Conservation (phyloP, 2,113 vertebrate genomes). For the Notarius quadriscutis region DNA sequence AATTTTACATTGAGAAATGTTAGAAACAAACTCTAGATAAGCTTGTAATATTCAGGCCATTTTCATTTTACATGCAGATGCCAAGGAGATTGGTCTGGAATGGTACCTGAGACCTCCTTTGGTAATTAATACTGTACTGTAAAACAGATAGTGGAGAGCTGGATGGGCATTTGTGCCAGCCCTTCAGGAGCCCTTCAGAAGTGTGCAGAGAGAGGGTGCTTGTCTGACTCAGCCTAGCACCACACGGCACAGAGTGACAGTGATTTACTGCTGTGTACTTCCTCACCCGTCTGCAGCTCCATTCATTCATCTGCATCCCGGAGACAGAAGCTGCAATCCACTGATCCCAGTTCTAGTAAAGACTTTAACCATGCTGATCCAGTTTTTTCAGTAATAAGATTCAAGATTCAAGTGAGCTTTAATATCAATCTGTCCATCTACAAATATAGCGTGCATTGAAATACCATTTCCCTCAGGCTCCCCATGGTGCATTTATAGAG, state of each 20-base stretch:
- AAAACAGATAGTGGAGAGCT: slow-evolving; percentile 23
- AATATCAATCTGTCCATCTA: too few relatives aligned
- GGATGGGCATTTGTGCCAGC: slow-evolving; percentile 10
- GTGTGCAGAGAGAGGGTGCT: slow-evolving; percentile 34
- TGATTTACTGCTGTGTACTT: slow-evolving; percentile 51
- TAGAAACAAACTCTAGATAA: background rate
- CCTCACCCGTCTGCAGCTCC: slow-evolving; percentile 49
- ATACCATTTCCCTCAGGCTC: too few relatives aligned
- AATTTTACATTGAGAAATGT: background rate
- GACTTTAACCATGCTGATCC: slow-evolving; percentile 42
- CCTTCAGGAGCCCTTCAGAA: slow-evolving; percentile 29
- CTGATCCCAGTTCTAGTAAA: slow-evolving; percentile 59
- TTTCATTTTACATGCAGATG: background rate
- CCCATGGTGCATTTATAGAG: too few relatives aligned
- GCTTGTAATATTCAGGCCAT: background rate
- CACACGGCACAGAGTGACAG: slow-evolving; percentile 43
- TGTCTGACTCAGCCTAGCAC: slow-evolving; percentile 51
- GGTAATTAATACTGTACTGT: slow-evolving; percentile 24
- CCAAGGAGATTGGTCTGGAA: background rate
- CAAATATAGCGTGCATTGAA: too few relatives aligned
- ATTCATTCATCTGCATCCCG: slow-evolving; percentile 61
- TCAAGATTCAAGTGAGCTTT: too few relatives aligned
- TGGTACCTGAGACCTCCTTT: background rate
- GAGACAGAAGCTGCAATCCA: slow-evolving; percentile 63
- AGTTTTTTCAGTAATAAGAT: slow-evolving; percentile 11